A percentile compares a stretch with the other conserved stretches of the same genome.
These are phyloP conservation scores for Hyaena hyaena DNA, from an alignment of 2,113 vertebrate genomes.

Conservation along the genomic window DNA sequence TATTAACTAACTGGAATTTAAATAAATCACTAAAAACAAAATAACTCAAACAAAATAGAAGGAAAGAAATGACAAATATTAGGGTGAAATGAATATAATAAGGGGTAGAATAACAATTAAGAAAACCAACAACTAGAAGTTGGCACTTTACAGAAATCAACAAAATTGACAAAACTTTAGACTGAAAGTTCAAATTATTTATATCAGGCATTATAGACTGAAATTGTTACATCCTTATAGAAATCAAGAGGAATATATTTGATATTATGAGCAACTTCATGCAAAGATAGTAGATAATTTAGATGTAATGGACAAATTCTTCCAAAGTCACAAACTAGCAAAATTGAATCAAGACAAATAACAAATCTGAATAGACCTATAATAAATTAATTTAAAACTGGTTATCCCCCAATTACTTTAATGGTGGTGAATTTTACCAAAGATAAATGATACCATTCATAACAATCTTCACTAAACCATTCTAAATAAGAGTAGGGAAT, in stretches of 20 bases:
- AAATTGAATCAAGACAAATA: not conserved
- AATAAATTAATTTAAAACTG: not conserved
- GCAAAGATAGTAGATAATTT: not conserved
- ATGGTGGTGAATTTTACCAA: not conserved
- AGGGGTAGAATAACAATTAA: not conserved
- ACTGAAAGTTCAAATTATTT: not conserved
- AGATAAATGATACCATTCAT: not conserved
- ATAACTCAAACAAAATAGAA: not conserved
- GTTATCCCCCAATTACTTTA: not conserved
- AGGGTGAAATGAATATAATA: not conserved
- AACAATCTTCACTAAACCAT: not conserved
- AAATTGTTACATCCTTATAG: not conserved
- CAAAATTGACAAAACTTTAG: not conserved
- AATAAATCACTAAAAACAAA: not conserved
- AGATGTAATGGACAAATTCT: not conserved
- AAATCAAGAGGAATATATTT: not conserved
- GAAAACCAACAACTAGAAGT: not conserved
- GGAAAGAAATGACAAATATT: not conserved
- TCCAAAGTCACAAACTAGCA: not conserved
- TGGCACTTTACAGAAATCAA: not conserved
- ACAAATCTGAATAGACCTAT: not conserved
- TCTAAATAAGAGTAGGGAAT: not conserved
- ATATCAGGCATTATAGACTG: not conserved
- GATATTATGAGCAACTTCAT: not conserved
- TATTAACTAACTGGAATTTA: not conserved